phyloP scores from a whole-genome alignment of 2,113 vertebrate genomes.

The Perca flavescens region DNA sequence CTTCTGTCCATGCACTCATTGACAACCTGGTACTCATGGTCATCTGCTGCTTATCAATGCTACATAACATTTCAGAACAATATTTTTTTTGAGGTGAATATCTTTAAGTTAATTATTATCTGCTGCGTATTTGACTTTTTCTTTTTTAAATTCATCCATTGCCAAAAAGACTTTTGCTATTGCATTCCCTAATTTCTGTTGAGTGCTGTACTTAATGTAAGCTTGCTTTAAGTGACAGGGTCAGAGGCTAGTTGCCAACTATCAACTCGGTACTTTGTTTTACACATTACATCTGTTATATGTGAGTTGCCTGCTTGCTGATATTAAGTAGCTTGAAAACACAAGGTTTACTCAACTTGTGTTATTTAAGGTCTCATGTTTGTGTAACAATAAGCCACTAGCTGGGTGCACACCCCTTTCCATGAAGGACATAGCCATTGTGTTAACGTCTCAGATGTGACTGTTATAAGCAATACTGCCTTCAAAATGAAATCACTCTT shows the following conservation, averaged over 20 bases:
- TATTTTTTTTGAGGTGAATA: background rate
- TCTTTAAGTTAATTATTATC: background rate
- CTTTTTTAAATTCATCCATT: background rate
- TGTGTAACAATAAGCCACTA: conserved; percentile 31
- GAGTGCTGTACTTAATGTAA: background rate
- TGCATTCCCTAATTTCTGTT: background rate
- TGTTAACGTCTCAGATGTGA: conserved; percentile 26
- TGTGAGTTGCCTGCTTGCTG: background rate
- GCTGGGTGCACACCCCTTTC: conserved; percentile 1
- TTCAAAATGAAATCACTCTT: background rate
- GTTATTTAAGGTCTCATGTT: conserved; percentile 25
- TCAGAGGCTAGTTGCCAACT: background rate
- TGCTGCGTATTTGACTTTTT: background rate
- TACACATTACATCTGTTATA: background rate
- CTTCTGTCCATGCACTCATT: background rate
- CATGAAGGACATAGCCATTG: conserved; percentile 15
- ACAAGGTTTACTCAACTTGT: background rate
- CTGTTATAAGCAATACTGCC: background rate
- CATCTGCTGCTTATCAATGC: conserved; percentile 17
- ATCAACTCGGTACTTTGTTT: conserved; percentile 13
- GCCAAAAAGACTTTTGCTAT: background rate
- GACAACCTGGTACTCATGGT: conserved; percentile 5
- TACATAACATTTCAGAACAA: background rate
- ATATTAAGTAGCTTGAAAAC: conserved; percentile 5
- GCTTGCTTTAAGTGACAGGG: background rate